Conservation (phyloP, 2,113 vertebrate genomes). For the Octodon degus region DNA sequence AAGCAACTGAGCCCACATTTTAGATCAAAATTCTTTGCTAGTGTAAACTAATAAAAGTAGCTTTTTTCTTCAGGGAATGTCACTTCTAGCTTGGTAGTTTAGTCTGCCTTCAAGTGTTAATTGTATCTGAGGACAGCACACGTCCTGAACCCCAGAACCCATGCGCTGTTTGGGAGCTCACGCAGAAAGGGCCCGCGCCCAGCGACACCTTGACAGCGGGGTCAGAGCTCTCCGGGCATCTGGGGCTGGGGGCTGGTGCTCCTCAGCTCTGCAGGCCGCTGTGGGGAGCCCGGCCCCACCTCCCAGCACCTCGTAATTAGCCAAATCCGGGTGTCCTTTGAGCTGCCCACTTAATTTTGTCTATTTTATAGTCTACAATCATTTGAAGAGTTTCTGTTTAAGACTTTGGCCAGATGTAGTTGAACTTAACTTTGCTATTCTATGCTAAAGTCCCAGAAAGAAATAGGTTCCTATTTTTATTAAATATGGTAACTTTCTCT, state of each 20-base stretch:
- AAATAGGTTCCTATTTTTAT: conserved; percentile 33
- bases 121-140: background rate
- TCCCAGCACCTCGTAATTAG: no score
- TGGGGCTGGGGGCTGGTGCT: background rate
- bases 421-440: conserved; percentile 55
- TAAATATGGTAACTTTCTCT: conserved; percentile 33
- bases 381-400: conserved; percentile 17
- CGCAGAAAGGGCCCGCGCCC: background rate
- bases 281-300: no score
- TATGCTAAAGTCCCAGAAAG: conserved; percentile 18
- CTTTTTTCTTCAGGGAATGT: conserved; percentile 8
- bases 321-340: conserved; percentile 30
- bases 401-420: conserved; percentile 38
- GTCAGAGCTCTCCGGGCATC: background rate
- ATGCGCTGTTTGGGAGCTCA: background rate
- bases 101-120: conserved; percentile 37
- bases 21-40: conserved; percentile 13
- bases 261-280: background rate
- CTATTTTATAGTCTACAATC: conserved; percentile 35
- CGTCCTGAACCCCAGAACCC: background rate
- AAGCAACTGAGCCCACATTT: background rate
- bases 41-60: conserved; percentile 44
- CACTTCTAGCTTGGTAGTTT: conserved; percentile 1
- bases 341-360: conserved; percentile 40
- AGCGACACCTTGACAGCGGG: conserved; percentile 12